Conservation (phyloP, 2,888 invertebrate genomes). For the Gonocerus acuteangulatus region DNA sequence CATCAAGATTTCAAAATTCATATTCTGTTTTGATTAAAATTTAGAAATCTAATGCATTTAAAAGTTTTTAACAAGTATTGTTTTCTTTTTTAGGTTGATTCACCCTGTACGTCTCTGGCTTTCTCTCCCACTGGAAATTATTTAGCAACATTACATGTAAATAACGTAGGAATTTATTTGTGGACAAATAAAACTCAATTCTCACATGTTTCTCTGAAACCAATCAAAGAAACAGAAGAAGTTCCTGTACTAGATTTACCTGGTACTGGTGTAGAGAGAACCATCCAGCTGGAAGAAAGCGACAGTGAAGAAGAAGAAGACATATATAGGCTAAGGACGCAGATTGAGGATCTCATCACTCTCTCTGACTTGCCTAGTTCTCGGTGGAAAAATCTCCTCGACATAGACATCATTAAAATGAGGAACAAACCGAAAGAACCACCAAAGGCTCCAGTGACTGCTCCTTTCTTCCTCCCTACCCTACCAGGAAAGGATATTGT, state of each 20-base stretch:
- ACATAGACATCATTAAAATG: conserved; percentile 75
- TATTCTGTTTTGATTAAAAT: too few species aligned
- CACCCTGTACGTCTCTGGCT: conserved; percentile 73
- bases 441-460: conserved; percentile 72
- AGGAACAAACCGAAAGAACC: conserved; percentile 85
- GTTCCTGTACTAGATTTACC: conserved; percentile 49
- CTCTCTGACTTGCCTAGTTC: conserved; percentile 77
- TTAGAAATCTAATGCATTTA: too few species aligned
- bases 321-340: conserved; percentile 60
- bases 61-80: too few species aligned
- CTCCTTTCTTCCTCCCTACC: conserved; percentile 94
- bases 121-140: conserved; percentile 89
- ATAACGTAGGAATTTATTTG: conserved; percentile 80
- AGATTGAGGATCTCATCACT: conserved; percentile 72
- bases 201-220: conserved; percentile 68
- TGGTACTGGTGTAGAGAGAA: conserved; percentile 45
- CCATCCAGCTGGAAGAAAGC: conserved; percentile 36
- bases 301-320: conserved; percentile 44
- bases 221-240: conserved; percentile 47
- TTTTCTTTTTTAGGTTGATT: conserved; percentile 51
- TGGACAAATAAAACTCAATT: conserved; percentile 90
- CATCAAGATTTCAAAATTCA: too few species aligned
- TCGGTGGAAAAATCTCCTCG: conserved; percentile 84
- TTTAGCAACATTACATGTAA: conserved; percentile 81
- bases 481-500: conserved; percentile 66